phyloP scores from a whole-genome alignment of 2,888 invertebrate genomes.

The Cephus nigrinus region DNA sequence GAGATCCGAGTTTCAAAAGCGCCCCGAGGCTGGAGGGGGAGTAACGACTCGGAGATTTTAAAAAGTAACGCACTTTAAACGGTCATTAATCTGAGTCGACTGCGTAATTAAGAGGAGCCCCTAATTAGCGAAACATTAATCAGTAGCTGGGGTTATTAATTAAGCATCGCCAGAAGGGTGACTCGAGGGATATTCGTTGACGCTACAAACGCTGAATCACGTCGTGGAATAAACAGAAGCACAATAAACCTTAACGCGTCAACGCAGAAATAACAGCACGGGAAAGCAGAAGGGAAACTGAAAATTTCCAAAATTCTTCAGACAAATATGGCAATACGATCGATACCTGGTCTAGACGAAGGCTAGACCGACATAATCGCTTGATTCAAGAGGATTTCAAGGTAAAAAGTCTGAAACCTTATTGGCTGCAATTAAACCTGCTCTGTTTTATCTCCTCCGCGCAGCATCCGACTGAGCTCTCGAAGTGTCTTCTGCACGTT shows the following conservation, averaged over 20 bases:
- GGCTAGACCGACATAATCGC: slow-evolving; percentile 53
- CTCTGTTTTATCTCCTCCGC: slow-evolving; percentile 56
- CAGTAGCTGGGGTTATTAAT: slow-evolving; percentile 21
- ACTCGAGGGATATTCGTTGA: too few relatives aligned
- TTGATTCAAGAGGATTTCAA: slow-evolving; percentile 49
- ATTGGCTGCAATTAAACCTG: slow-evolving; percentile 48
- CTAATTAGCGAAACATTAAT: slow-evolving; percentile 26
- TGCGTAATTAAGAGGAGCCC: slow-evolving; percentile 18
- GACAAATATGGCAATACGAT: too few relatives aligned
- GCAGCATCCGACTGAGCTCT: slow-evolving; percentile 42
- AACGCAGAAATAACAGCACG: too few relatives aligned
- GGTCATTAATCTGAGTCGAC: slow-evolving; percentile 15
- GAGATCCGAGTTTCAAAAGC: too few relatives aligned
- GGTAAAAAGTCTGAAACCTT: slow-evolving; percentile 33
- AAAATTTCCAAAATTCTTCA: too few relatives aligned
- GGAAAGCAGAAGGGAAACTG: too few relatives aligned
- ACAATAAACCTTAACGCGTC: too few relatives aligned
- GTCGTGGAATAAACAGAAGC: too few relatives aligned
- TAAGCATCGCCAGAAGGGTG: slow-evolving; percentile 2
- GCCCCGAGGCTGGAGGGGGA: too few relatives aligned
- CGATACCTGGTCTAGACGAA: slow-evolving; percentile 1
- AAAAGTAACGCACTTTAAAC: slow-evolving; percentile 17
- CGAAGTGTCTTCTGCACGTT: slow-evolving; percentile 19
- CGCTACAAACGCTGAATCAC: too few relatives aligned
- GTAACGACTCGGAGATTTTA: slow-evolving; percentile 16